Evolutionary conservation across 2,113 vertebrate genomes (phyloP).

Genomic region (Mesembrinibis cayennensis): DNA sequence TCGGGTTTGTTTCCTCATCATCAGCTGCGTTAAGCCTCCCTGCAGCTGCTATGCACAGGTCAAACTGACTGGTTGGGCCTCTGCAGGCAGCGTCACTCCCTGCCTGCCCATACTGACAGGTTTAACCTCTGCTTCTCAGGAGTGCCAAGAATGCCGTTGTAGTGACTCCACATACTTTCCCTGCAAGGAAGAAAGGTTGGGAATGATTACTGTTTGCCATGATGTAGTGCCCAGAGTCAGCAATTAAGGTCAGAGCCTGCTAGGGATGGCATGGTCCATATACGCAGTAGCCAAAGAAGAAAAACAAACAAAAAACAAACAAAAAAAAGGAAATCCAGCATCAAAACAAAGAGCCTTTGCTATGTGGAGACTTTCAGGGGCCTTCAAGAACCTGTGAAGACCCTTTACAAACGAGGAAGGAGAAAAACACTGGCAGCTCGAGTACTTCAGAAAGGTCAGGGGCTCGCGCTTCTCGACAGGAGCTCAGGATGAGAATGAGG

Average conservation of each 20-base stretch:
- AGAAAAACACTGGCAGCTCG: background rate
- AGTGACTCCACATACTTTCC: slow-evolving; percentile 53
- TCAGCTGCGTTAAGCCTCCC: background rate
- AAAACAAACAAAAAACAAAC: background rate
- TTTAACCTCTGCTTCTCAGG: slow-evolving; percentile 34
- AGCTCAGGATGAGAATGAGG: background rate
- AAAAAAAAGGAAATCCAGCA: background rate
- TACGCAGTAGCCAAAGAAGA: background rate
- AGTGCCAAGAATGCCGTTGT: background rate
- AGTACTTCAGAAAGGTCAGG: slow-evolving; percentile 24
- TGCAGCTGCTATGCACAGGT: background rate
- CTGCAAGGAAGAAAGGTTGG: slow-evolving; percentile 31
- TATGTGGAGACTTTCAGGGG: background rate
- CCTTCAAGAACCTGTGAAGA: background rate
- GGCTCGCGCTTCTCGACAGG: background rate
- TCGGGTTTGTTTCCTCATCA: background rate
- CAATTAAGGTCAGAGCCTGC: background rate
- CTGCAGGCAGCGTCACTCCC: slow-evolving; percentile 3
- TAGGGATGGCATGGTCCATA: background rate
- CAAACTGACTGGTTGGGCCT: background rate
- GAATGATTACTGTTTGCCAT: background rate
- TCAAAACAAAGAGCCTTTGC: background rate
- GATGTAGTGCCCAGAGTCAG: background rate
- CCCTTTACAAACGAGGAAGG: background rate
- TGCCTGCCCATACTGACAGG: background rate